Conservation (phyloP, 2,113 vertebrate genomes). For the Sitta europaea region DNA sequence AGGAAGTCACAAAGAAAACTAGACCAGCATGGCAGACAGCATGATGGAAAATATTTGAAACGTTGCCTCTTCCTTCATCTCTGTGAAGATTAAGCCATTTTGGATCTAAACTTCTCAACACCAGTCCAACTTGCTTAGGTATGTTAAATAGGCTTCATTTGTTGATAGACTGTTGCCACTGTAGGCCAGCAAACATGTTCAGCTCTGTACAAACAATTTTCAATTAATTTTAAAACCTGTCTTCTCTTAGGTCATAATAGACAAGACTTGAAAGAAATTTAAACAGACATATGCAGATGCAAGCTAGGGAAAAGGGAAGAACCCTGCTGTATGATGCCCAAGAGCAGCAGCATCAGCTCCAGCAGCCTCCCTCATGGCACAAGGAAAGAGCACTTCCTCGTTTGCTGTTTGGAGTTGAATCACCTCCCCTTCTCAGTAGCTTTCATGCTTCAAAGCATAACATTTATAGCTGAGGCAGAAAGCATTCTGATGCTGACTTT, state of each 20-base stretch:
- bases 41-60: not conserved
- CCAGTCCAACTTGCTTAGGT: not conserved
- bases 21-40: not conserved
- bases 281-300: not conserved
- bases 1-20: not conserved
- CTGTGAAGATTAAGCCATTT: not conserved
- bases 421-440: not conserved
- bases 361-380: not conserved
- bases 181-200: not conserved
- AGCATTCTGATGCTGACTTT: not conserved
- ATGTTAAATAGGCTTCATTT: not conserved
- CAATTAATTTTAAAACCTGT: not conserved
- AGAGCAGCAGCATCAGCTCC: not conserved
- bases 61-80: not conserved
- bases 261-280: not conserved
- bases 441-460: not conserved
- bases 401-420: not conserved
- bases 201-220: not conserved
- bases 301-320: not conserved
- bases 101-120: not conserved
- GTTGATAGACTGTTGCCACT: not conserved
- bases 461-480: not conserved
- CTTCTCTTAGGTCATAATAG: not conserved
- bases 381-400: not conserved
- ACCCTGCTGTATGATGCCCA: not conserved